A percentile compares a stretch with the other conserved stretches of the same genome.
Conservation (phyloP, 2,113 vertebrate species). For the Lagopus leucura region DNA sequence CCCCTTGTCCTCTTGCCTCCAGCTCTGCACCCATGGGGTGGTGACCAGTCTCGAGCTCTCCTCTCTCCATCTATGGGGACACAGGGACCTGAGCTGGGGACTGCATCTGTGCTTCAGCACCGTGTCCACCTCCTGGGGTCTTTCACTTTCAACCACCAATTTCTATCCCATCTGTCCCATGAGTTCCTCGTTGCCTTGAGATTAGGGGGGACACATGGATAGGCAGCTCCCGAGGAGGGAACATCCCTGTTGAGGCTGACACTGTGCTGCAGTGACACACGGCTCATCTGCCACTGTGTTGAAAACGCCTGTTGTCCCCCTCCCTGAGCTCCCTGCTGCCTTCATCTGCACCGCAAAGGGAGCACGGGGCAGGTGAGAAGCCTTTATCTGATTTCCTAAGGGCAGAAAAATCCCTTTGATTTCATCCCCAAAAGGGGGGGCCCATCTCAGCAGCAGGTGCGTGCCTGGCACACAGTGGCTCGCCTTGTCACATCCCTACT, state of each 20-base stretch:
- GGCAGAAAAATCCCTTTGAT: constrained; percentile 77
- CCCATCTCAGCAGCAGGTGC: constrained; percentile 48
- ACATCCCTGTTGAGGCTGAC: background rate
- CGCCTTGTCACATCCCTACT: constrained; percentile 36
- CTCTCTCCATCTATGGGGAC: background rate
- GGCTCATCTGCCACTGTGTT: constrained; percentile 17
- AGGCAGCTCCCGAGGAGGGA: background rate
- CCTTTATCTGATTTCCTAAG: constrained; percentile 76
- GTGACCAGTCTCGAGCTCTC: background rate
- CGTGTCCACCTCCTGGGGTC: accelerated
- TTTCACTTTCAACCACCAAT: background rate
- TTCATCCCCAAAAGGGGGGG: constrained; percentile 42
- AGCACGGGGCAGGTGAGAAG: constrained; percentile 64
- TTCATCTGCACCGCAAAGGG: background rate
- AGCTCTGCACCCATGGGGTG: background rate
- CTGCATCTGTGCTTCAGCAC: background rate
- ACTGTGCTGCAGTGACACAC: accelerated
- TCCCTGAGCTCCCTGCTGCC: background rate
- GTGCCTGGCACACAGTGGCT: constrained; percentile 17
- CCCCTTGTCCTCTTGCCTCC: background rate
- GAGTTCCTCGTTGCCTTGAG: accelerated
- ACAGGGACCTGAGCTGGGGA: background rate
- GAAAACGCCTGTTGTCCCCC: constrained; percentile 66
- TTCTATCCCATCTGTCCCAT: background rate
- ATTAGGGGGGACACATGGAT: background rate